Evolutionary conservation across 1,140 invertebrate genomes (phyloP).

Genomic region (Cherax quadricarinatus): DNA sequence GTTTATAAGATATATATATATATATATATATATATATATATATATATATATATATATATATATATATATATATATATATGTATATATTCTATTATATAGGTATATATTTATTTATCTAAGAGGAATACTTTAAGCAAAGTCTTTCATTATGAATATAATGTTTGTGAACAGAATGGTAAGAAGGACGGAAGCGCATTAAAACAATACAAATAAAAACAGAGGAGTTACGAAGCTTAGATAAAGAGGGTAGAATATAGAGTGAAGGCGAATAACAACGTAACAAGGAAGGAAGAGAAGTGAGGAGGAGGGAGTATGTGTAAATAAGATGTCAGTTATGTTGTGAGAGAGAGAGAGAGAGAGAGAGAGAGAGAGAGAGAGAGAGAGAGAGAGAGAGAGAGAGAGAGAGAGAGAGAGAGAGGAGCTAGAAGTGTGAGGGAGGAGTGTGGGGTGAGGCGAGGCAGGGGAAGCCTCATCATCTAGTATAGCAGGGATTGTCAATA

Average conservation of each 20-base stretch:
- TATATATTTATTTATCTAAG: neutral
- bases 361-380: neutral
- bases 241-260: neutral
- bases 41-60: slow-evolving; percentile 38
- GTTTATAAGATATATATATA: neutral
- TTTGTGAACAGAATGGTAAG: neutral
- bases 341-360: neutral
- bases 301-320: neutral
- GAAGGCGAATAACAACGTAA: neutral
- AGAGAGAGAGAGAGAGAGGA: neutral
- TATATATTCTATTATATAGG: neutral
- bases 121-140: neutral
- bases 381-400: neutral
- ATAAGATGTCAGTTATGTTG: neutral
- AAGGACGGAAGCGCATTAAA: slow-evolving; percentile 17
- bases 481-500: slow-evolving; percentile 67
- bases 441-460: neutral
- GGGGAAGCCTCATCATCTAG: slow-evolving; percentile 64
- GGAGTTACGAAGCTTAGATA: neutral
- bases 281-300: neutral
- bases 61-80: slow-evolving; percentile 30
- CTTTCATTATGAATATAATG: neutral
- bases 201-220: neutral
- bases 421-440: neutral
- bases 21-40: slow-evolving; percentile 11